phyloP scores from a whole-genome alignment of 37 sponge, comb jelly and placozoan species.

The Eunapius fragilis region DNA sequence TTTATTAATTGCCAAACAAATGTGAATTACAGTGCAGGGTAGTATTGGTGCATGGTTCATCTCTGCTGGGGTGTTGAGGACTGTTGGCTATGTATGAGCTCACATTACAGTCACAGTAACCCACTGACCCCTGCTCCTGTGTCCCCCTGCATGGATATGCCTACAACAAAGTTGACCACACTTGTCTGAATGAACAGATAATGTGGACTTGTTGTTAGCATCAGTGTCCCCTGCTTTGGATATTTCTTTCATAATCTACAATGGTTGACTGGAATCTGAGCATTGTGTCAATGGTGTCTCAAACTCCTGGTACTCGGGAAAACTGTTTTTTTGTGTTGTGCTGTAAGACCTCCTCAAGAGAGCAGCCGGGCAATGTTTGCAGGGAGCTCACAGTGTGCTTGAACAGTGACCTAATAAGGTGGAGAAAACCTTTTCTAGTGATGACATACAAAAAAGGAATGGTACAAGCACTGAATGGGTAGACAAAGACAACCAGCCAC shows the following conservation, averaged over 20 bases:
- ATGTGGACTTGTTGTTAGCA: background rate
- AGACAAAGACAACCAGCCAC: conserved; percentile 74
- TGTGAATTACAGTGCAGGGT: too few species aligned
- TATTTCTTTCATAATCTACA: background rate
- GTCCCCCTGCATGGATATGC: background rate
- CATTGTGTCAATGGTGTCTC: background rate
- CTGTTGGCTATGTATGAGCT: background rate
- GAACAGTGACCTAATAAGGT: conserved; percentile 8
- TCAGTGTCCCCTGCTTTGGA: background rate
- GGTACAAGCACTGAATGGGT: conserved; percentile 81
- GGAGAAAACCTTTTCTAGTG: conserved; percentile 64
- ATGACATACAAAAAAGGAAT: conserved; percentile 89
- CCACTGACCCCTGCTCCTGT: background rate
- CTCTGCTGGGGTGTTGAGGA: background rate
- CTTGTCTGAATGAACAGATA: background rate
- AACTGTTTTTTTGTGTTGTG: background rate
- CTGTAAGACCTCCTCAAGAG: background rate
- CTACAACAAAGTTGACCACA: background rate
- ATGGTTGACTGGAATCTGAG: background rate
- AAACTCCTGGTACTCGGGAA: background rate
- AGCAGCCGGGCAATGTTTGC: background rate
- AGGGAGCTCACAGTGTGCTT: background rate
- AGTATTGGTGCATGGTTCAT: background rate
- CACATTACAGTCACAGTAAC: background rate
- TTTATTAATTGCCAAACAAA: too few species aligned